Evolutionary conservation across 30 jellyfish, hydroid and myxozoan genomes (phyloP), one percentile per base, ranked within the genome.

Genomic region (Aurelia aurita): DNA sequence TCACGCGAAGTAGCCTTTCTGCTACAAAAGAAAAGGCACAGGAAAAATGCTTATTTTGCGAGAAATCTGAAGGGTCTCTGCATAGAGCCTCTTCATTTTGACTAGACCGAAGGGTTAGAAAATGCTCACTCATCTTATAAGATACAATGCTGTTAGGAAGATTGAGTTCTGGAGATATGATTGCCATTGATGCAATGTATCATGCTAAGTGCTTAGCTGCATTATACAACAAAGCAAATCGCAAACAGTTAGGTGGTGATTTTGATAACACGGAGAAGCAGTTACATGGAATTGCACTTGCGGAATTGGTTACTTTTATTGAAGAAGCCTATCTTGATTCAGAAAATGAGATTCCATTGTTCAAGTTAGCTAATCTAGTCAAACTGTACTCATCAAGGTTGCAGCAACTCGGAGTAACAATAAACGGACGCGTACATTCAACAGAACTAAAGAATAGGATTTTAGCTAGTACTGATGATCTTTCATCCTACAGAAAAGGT

Each of bases 401-500:
- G 25, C 29, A 55, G 29, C 67, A 22, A 22, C 25, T 55, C 29
- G 67, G 67, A n/a, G 29, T 55, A n/a, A 55, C 29, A n/a, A 22
- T 55, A 55, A 15, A 67, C 20, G 9, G 63, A 18, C 34, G 61
- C 6, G 89, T 85, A 4, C 79, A 87, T 58, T 22, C 91, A 23
- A 70, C 91, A 34, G 27, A 74, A n/a, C 55, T 77, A 26, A 87
- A 87, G 58, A 78, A 25, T n/a, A 19, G 90, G 19, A 60, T 77
- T 15, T 27, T 80, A 27, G 71, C 49, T 18, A 27, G 20, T 28
- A 28, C 46, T 11, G 72, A 69, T 44, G 90, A 79, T 47, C 60
- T 79, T 44, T 47, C 45, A 25, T 69, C 90, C 3, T 29, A 61
- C 51, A 45, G 11, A 22, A 44, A 79, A 54, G 90, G 90, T n/a